Conservation (phyloP, 92 coral and sea anemone species). For the Pocillopora meandrina region DNA sequence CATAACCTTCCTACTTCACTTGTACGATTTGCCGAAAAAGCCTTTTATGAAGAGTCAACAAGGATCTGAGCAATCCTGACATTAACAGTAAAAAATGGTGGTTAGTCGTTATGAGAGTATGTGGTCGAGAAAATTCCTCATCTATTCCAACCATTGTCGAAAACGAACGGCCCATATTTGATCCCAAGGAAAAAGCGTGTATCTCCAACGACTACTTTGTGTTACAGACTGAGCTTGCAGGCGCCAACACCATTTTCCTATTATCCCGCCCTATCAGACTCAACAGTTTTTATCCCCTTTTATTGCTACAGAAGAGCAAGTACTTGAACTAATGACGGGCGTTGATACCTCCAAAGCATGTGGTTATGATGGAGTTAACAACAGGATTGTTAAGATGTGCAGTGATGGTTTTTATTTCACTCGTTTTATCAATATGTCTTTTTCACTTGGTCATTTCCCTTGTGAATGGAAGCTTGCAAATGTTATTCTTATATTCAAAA, state of each 20-base stretch:
- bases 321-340: conserved; percentile 4
- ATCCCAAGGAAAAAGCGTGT: no score
- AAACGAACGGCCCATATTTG: no score
- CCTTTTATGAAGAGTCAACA: conserved; percentile 7
- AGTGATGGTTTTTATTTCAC: no score
- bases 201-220: no score
- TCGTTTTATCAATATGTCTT: background rate
- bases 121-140: background rate
- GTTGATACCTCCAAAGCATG: background rate
- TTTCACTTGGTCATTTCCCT: background rate
- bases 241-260: no score
- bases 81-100: conserved; percentile 20
- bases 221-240: no score
- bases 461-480: background rate
- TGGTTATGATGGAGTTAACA: background rate
- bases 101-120: background rate
- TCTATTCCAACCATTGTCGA: no score
- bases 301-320: background rate
- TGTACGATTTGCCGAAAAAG: background rate
- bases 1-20: background rate
- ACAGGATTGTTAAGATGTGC: no score
- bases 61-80: conserved; percentile 19
- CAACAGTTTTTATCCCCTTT: background rate
- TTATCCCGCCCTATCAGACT: no score
- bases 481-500: background rate